These are phyloP conservation scores for Tadarida brasiliensis DNA, from an alignment of 2,797 vertebrate species.

Conservation along the genomic window DNA sequence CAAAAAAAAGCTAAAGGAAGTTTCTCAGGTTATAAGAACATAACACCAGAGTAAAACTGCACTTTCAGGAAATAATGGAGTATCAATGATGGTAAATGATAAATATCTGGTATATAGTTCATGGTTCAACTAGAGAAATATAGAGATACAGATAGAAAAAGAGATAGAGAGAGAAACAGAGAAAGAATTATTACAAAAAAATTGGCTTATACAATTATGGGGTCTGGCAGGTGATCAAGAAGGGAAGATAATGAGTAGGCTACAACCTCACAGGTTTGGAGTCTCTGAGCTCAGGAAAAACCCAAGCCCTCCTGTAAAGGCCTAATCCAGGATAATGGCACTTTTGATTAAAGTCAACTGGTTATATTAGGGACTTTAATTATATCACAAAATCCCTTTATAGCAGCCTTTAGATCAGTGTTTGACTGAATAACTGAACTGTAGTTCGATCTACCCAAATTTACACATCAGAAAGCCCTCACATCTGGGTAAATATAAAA, in stretches of 20 bases:
- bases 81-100: neutral
- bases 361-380: slow-evolving; percentile 31
- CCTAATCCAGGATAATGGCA: neutral
- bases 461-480: neutral
- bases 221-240: neutral
- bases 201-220: neutral
- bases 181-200: neutral
- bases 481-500: slow-evolving; percentile 17
- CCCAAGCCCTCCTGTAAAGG: neutral
- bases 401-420: neutral
- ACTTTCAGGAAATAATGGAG: slow-evolving; percentile 19
- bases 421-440: neutral
- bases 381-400: slow-evolving; percentile 12
- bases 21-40: neutral
- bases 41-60: neutral
- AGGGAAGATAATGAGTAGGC: neutral
- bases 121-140: neutral
- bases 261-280: neutral
- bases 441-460: neutral
- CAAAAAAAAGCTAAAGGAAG: neutral
- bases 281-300: slow-evolving; percentile 31
- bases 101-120: neutral
- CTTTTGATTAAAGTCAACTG: slow-evolving; percentile 43
- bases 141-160: neutral
- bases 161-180: neutral